Evolutionary conservation across 2,113 vertebrate species (phyloP).

Genomic region (Aix galericulata): DNA sequence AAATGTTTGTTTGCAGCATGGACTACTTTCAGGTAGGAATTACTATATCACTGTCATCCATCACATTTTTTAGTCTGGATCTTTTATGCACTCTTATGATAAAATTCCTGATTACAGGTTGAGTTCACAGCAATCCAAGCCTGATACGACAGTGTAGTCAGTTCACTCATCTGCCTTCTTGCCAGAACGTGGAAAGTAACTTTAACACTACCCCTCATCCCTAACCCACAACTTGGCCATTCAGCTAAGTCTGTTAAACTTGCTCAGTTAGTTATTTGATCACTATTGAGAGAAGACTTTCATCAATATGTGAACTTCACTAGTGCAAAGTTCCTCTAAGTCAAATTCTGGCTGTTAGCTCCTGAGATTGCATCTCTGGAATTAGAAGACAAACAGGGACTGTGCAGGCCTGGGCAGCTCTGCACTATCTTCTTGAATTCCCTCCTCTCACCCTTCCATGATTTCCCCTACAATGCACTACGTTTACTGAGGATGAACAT

Average conservation of each 20-base stretch:
- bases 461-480: neutral
- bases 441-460: neutral
- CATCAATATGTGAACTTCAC: neutral
- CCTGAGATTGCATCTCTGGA: neutral
- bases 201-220: fast-evolving
- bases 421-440: neutral
- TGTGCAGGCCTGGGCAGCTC: neutral
- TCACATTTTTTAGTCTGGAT: neutral
- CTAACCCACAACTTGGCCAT: neutral
- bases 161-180: neutral
- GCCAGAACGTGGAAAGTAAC: neutral
- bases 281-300: neutral
- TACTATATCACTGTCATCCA: neutral
- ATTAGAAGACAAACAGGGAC: neutral
- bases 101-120: neutral
- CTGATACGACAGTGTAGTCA: neutral
- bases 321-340: neutral
- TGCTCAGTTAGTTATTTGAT: neutral
- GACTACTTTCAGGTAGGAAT: neutral
- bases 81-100: neutral
- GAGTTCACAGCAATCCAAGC: neutral
- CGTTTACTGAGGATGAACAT: neutral
- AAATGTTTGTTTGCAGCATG: neutral
- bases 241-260: neutral
- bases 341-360: neutral